Evolutionary conservation across 2,113 vertebrate species (phyloP).

Genomic region (Phalacrocorax carbo): DNA sequence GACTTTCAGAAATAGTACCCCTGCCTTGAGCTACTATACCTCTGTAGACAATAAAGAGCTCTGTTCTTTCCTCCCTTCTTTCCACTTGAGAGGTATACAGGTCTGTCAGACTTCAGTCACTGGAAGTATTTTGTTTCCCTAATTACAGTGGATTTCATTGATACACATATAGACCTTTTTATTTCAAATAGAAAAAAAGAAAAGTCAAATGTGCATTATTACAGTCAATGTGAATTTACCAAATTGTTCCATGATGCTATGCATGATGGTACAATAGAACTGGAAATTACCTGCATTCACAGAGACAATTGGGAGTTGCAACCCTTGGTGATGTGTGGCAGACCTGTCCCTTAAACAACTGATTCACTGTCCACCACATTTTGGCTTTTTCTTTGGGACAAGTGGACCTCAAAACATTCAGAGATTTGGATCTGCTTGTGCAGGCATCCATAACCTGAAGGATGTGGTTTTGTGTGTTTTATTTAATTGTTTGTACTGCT

Average conservation of each 20-base stretch:
- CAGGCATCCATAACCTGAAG: not conserved
- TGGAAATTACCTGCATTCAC: not conserved
- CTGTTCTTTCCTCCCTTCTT: not conserved
- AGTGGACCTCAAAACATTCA: not conserved
- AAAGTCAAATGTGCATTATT: not conserved
- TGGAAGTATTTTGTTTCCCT: not conserved
- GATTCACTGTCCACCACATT: not conserved
- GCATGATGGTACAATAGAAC: not conserved
- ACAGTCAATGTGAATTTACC: not conserved
- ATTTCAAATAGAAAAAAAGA: not conserved
- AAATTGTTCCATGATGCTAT: not conserved
- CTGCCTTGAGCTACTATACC: not conserved
- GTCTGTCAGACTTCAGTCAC: not conserved
- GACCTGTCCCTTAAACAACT: not conserved
- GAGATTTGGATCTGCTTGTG: not conserved
- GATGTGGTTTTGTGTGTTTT: conserved; percentile 1
- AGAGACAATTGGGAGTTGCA: not conserved
- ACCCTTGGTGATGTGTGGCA: not conserved
- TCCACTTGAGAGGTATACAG: not conserved
- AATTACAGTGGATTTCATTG: not conserved
- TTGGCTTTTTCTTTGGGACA: not conserved
- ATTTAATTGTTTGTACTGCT: not conserved
- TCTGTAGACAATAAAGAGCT: not conserved
- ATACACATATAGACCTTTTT: not conserved
- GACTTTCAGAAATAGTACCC: not conserved